A percentile compares a stretch with the other conserved stretches of the same genome.
These are phyloP conservation scores for Sitta europaea DNA, from an alignment of 2,113 vertebrate genomes.

Conservation along the genomic window DNA sequence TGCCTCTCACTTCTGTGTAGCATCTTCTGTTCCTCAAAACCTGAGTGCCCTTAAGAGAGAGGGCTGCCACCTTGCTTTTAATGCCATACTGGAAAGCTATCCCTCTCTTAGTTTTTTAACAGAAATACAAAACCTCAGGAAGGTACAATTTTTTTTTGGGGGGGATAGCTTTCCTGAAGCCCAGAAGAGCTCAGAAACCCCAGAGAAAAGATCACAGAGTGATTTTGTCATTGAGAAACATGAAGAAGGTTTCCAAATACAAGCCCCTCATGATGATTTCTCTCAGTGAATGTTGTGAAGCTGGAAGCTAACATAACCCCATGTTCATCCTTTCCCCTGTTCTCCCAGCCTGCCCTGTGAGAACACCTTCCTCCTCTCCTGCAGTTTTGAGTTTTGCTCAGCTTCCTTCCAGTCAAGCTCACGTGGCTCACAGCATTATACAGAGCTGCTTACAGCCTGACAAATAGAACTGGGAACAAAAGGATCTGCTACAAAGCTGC, in stretches of 20 bases:
- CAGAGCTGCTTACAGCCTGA: background rate
- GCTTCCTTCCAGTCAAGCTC: background rate
- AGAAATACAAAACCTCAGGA: background rate
- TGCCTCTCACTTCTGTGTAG: background rate
- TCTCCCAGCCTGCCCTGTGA: background rate
- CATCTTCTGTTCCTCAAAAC: background rate
- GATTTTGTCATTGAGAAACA: background rate
- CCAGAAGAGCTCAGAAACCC: background rate
- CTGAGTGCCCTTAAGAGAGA: background rate
- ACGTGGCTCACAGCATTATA: accelerated
- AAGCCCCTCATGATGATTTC: background rate
- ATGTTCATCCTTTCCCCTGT: background rate
- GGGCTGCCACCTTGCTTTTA: background rate
- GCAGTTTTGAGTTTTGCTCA: background rate
- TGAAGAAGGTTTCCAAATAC: background rate
- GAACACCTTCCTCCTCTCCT: background rate
- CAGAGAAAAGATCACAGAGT: background rate
- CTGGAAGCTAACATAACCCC: background rate
- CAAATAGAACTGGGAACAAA: background rate
- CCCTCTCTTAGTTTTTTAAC: background rate
- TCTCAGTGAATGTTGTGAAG: background rate
- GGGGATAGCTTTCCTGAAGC: background rate
- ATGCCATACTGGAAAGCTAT: background rate
- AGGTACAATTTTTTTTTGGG: background rate
- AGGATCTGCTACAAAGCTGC: background rate